Evolutionary conservation across 2,113 vertebrate species (phyloP), one percentile per base, ranked within the genome.

Genomic region (Cricetomys ansorgei): DNA sequence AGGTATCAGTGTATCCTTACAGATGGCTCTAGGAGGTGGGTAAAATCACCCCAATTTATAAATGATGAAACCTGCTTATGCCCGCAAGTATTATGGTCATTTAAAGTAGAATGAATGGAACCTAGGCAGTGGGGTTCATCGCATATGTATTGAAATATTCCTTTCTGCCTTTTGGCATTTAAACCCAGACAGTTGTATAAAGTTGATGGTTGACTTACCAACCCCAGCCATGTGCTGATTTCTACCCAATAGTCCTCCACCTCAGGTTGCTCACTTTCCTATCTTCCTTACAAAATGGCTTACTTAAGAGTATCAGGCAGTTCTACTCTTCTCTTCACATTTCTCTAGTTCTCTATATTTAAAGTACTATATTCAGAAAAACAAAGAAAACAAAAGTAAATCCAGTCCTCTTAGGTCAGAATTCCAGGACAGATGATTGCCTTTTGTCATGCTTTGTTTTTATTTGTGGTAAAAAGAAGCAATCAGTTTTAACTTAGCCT

Each of bases 361-460:
- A 91, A 92, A 75, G 53, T 53, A 27, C 37, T 80, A 7, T 87
- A 48, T 77, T 89, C 40, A 50, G 19, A 53, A 89, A 65, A 96
- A 64, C 12, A 73, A 87, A 88, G 72, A 67, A 43, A 53, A 53
- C 73, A 76, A 55, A 80, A 87, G 88, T 86, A 92, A 67, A 13
- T 70, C 67, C 50, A 79, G 31, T 75, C 88, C 50, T 34, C 48
- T 62, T 79, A 73, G 73, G 37, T 94, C n/a, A 88, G 55, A 29
- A 48, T 65, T 79, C 34, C 87, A 34, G 84, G 65, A 70, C 50
- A 96, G 84, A 95, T 34, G 83, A 21, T 81, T 96, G 72, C 53
- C 67, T 59, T 72, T 91, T 65, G 43, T 85, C 80, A 92, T 50
- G 73, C 81, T 80, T 92, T 92, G 53, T 96, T 96, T 95, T 67